Conservation (phyloP, 2,113 vertebrate species). For the Ornithorhynchus anatinus region DNA sequence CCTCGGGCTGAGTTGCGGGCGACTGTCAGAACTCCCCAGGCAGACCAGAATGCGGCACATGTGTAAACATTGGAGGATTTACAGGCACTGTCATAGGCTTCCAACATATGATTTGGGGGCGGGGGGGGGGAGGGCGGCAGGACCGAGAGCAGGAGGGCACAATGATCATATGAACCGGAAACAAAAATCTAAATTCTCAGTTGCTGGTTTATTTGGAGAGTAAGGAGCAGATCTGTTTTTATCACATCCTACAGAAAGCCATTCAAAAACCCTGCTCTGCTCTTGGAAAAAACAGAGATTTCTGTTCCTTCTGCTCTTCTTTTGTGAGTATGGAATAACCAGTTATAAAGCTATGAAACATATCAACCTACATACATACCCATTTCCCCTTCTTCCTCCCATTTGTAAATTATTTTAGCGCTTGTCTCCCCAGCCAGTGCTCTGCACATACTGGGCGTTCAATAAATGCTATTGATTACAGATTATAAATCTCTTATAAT, state of each 20-base stretch:
- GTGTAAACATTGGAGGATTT: not conserved
- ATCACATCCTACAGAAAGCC: constrained; percentile 39
- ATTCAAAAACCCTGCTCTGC: not conserved
- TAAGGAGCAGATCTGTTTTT: constrained; percentile 45
- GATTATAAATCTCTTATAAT: not conserved
- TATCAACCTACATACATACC: no score
- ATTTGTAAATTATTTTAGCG: no score
- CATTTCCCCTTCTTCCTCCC: no score
- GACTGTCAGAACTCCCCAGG: not conserved
- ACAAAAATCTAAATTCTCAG: constrained; percentile 33
- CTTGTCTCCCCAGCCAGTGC: no score
- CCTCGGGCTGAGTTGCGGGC: not conserved
- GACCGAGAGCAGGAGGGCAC: not conserved
- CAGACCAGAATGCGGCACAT: not conserved
- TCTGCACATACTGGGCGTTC: no score
- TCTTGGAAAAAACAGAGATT: constrained; percentile 52
- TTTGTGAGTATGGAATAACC: constrained; percentile 29
- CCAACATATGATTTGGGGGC: not conserved
- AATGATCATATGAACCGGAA: not conserved
- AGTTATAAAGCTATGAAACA: constrained; percentile 41
- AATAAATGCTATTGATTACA: no score
- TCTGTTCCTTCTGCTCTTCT: constrained; percentile 24
- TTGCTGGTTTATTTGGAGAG: constrained; percentile 33
- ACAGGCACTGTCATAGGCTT: not conserved
- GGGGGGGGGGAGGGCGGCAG: no score